These are phyloP conservation scores for Teinopalpus imperialis DNA, from an alignment of 2,888 invertebrate genomes.

Conservation along the genomic window DNA sequence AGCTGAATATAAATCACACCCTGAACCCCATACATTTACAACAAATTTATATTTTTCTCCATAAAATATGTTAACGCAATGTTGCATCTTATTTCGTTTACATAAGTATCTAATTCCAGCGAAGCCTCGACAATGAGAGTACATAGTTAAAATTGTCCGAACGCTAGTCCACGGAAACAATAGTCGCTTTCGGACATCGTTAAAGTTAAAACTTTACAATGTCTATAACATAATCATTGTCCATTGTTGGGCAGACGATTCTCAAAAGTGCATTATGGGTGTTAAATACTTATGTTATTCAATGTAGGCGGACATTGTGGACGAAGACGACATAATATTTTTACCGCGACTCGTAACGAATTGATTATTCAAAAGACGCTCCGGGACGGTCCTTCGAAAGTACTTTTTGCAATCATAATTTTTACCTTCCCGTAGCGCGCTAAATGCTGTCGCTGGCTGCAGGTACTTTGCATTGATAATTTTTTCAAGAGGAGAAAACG, in stretches of 20 bases:
- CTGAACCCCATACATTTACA: slow-evolving; percentile 56
- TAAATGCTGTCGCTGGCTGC: slow-evolving; percentile 18
- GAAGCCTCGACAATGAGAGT: slow-evolving; percentile 18
- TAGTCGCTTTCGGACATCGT: slow-evolving; percentile 62
- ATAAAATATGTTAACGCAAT: slow-evolving; percentile 28
- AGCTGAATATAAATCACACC: slow-evolving; percentile 76
- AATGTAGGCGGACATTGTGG: slow-evolving; percentile 52
- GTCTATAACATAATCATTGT: slow-evolving; percentile 70
- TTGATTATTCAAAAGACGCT: slow-evolving; percentile 49
- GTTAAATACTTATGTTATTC: slow-evolving; percentile 52
- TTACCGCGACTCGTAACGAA: slow-evolving; percentile 69
- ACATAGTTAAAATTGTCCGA: slow-evolving; percentile 39
- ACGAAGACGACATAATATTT: slow-evolving; percentile 72
- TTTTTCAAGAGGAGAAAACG: slow-evolving; percentile 4
- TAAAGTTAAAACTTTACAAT: slow-evolving; percentile 67
- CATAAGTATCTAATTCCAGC: slow-evolving; percentile 33
- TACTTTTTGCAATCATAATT: slow-evolving; percentile 34
- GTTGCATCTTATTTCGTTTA: slow-evolving; percentile 34
- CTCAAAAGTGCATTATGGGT: slow-evolving; percentile 65
- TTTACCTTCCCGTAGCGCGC: slow-evolving; percentile 21
- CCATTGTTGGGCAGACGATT: slow-evolving; percentile 59
- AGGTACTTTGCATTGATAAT: slow-evolving; percentile 28
- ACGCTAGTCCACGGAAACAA: slow-evolving; percentile 73
- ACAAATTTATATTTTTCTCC: slow-evolving; percentile 37
- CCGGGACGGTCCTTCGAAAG: slow-evolving; percentile 33